These are phyloP conservation scores for Leptinotarsa tumamoca DNA, from an alignment of 2,888 invertebrate genomes.

Conservation along the genomic window DNA sequence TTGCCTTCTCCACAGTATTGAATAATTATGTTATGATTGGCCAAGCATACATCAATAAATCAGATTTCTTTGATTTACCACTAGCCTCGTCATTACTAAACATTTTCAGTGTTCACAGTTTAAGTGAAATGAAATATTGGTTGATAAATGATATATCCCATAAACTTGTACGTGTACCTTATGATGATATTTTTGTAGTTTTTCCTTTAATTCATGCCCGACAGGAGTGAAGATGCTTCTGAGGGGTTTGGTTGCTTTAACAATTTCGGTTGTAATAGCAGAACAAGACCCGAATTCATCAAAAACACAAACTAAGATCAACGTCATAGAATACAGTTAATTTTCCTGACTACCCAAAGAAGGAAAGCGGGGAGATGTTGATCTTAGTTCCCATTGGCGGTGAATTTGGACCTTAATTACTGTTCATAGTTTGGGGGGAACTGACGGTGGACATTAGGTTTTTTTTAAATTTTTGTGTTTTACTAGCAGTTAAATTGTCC, in stretches of 20 bases:
- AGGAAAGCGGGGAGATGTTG: too few species aligned
- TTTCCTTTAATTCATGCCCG: slow-evolving; percentile 2
- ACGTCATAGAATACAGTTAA: background rate
- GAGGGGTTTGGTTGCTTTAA: slow-evolving; percentile 1
- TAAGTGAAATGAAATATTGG: too few species aligned
- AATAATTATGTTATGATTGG: too few species aligned
- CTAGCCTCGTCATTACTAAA: too few species aligned
- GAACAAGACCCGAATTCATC: background rate
- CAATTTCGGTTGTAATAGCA: background rate
- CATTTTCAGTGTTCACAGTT: too few species aligned
- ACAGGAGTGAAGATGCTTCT: slow-evolving; percentile 1
- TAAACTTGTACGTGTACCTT: background rate
- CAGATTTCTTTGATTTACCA: too few species aligned
- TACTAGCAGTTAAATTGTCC: background rate
- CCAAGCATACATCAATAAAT: too few species aligned
- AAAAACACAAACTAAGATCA: background rate
- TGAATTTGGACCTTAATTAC: too few species aligned
- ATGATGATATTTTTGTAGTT: background rate
- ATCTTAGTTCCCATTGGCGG: too few species aligned
- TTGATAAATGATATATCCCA: too few species aligned
- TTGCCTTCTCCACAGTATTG: too few species aligned
- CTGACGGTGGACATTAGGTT: background rate
- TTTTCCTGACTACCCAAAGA: background rate
- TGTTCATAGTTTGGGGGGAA: background rate
- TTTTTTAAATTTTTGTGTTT: background rate